These are phyloP conservation scores for Rhimphoctona megacephalus DNA, from an alignment of 2,888 invertebrate species.

Conservation along the genomic window DNA sequence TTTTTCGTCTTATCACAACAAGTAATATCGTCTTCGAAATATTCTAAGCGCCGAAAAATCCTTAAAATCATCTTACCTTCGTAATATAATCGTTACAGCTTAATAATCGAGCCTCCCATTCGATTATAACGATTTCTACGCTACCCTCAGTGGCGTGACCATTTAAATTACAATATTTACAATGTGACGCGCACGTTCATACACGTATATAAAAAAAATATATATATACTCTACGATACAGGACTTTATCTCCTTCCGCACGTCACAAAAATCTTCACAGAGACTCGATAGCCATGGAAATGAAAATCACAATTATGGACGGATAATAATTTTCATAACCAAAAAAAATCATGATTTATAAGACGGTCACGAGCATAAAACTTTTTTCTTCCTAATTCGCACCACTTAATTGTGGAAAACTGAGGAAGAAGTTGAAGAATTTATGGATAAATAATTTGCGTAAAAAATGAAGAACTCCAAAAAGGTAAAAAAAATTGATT, in stretches of 20 bases:
- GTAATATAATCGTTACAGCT: background rate
- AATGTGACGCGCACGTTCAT: constrained; percentile 34
- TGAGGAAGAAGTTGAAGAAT: background rate
- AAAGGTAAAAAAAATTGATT: background rate
- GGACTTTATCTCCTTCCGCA: constrained; percentile 17
- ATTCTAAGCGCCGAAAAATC: constrained; percentile 14
- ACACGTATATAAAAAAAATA: background rate
- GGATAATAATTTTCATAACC: constrained; percentile 36
- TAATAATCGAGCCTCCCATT: constrained; percentile 29
- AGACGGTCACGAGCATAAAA: background rate
- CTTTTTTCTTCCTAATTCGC: background rate
- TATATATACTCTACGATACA: constrained; percentile 5
- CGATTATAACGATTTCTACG: background rate
- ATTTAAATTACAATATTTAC: constrained; percentile 68
- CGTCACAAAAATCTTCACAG: constrained; percentile 4
- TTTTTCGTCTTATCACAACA: constrained; percentile 60
- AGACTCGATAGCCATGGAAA: constrained; percentile 11
- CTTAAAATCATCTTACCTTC: background rate
- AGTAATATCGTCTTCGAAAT: constrained; percentile 38
- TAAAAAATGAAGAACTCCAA: background rate
- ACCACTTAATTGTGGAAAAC: background rate
- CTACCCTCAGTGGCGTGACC: constrained; percentile 4
- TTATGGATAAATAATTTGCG: background rate
- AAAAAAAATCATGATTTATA: background rate
- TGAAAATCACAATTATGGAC: constrained; percentile 50